Conservation (phyloP, 2,888 invertebrate species). For the Nebria salina region DNA sequence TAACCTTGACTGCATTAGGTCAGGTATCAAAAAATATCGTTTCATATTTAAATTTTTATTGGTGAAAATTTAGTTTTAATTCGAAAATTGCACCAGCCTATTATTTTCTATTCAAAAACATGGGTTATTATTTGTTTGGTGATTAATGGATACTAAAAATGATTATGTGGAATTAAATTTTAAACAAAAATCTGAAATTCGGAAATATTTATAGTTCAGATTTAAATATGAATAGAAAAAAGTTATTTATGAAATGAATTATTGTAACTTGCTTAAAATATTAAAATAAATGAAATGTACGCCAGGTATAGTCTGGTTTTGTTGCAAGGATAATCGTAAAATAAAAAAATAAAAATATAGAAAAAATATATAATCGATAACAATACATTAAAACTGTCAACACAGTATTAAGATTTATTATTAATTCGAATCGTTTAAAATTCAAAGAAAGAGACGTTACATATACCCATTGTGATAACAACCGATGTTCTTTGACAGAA, state of each 20-base stretch:
- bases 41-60: not conserved
- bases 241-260: too few relatives aligned
- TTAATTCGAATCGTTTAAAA: not conserved
- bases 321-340: not conserved
- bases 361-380: not conserved
- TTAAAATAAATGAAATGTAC: too few relatives aligned
- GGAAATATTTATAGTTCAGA: too few relatives aligned
- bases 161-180: too few relatives aligned
- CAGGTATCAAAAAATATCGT: too few relatives aligned
- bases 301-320: not conserved
- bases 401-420: not conserved
- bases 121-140: too few relatives aligned
- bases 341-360: not conserved
- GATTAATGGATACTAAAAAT: too few relatives aligned
- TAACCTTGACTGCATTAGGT: constrained; percentile 22
- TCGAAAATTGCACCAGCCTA: not conserved
- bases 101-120: too few relatives aligned
- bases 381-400: not conserved
- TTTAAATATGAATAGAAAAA: too few relatives aligned
- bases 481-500: not conserved
- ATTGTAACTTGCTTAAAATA: too few relatives aligned
- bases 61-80: not conserved
- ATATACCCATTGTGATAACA: not conserved
- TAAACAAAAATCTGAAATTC: too few relatives aligned
- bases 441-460: not conserved